A percentile compares a stretch with the other conserved stretches of the same genome.
Evolutionary conservation across 2,888 invertebrate genomes (phyloP).

Genomic region (Hypselothyrea guttata): DNA sequence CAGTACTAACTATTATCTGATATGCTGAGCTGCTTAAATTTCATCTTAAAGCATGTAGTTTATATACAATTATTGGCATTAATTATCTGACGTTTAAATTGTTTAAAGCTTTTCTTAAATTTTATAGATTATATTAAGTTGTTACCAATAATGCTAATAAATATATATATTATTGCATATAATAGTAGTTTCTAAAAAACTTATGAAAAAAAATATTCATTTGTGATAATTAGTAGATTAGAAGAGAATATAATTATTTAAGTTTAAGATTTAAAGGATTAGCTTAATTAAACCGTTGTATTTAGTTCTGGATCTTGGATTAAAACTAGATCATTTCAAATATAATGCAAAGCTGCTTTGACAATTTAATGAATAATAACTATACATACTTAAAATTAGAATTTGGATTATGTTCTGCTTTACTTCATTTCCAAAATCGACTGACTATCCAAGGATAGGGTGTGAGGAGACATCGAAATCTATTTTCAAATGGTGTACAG

Average conservation of each 20-base stretch:
- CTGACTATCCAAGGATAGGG: neutral
- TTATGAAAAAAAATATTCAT: conserved; percentile 33
- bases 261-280: conserved; percentile 2
- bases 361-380: conserved; percentile 30
- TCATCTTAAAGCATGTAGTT: too few relatives aligned
- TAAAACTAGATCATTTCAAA: conserved; percentile 25
- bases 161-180: conserved; percentile 48
- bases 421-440: conserved; percentile 19
- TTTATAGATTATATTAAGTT: too few relatives aligned
- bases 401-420: conserved; percentile 10
- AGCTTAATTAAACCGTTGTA: conserved; percentile 33
- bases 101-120: too few relatives aligned
- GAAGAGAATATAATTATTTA: conserved; percentile 15
- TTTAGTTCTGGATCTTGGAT: conserved; percentile 52
- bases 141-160: too few relatives aligned
- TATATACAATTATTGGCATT: too few relatives aligned
- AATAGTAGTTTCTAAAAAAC: conserved; percentile 35
- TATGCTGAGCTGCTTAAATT: too few relatives aligned
- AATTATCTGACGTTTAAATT: too few relatives aligned
- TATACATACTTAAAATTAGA: conserved; percentile 42
- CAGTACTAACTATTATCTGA: too few relatives aligned
- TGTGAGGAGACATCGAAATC: neutral
- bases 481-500: too few relatives aligned
- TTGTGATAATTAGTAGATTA: conserved; percentile 17
- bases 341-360: conserved; percentile 16